Percentiles rank a stretch among this genome's conserved stretches.
phyloP scores from a whole-genome alignment of 2,113 vertebrate species.

The Amphilophus citrinellus region DNA sequence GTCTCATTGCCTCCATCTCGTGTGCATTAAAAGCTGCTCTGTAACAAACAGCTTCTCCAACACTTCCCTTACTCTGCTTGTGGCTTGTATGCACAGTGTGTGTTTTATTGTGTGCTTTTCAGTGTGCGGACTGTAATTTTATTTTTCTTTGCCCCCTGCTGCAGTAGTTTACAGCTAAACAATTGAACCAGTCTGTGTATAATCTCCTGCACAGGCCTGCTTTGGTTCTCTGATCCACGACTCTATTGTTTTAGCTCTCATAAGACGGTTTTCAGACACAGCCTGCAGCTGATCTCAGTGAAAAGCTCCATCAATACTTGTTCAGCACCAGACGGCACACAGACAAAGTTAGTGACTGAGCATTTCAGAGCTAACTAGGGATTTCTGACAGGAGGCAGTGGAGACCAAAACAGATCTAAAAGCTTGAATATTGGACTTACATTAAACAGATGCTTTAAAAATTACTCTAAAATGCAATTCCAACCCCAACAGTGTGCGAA shows the following conservation, averaged over 20 bases:
- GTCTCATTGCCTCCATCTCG: neutral
- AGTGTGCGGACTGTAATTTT: neutral
- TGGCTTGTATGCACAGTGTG: neutral
- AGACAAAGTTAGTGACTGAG: neutral
- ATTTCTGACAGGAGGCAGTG: neutral
- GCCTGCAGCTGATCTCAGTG: neutral
- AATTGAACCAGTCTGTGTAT: neutral
- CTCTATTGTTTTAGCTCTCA: slow-evolving; percentile 1
- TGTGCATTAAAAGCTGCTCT: neutral
- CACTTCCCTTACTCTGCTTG: neutral
- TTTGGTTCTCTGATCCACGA: neutral
- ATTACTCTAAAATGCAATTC: neutral
- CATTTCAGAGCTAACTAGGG: neutral
- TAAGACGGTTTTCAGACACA: neutral
- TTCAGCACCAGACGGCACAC: neutral
- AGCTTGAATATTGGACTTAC: neutral
- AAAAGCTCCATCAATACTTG: slow-evolving; percentile 6
- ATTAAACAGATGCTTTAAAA: neutral
- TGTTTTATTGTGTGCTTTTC: neutral
- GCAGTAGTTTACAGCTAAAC: neutral
- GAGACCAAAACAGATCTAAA: neutral
- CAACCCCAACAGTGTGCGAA: neutral
- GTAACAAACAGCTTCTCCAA: neutral
- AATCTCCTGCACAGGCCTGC: neutral
- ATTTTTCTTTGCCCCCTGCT: neutral